These are phyloP conservation scores for Serripes groenlandicus DNA, from an alignment of 2,888 invertebrate genomes.

Conservation along the genomic window DNA sequence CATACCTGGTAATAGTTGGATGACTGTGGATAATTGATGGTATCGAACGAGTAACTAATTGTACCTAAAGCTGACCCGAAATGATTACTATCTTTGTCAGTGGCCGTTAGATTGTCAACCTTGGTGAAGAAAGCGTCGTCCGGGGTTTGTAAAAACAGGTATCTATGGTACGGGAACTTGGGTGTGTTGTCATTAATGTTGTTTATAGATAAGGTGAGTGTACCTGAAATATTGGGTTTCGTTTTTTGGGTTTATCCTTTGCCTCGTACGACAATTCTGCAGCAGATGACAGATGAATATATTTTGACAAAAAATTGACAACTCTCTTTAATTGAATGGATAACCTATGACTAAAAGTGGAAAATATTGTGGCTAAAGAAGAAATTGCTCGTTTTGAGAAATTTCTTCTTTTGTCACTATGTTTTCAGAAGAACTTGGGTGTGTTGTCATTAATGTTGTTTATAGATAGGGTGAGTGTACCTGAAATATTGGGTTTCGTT, in stretches of 20 bases:
- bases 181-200: constrained; percentile 54
- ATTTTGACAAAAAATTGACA: too few species aligned
- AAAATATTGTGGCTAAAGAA: too few species aligned
- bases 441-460: constrained; percentile 49
- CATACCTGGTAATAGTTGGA: constrained; percentile 39
- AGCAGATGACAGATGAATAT: too few species aligned
- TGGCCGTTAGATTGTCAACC: constrained; percentile 43
- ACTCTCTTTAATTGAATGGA: too few species aligned
- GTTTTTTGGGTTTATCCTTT: too few species aligned
- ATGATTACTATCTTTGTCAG: constrained; percentile 41
- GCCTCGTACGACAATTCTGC: too few species aligned
- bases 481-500: too few species aligned
- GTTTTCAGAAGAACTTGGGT: not conserved
- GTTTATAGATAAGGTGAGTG: constrained; percentile 36
- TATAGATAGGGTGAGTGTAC: constrained; percentile 27
- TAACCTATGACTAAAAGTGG: too few species aligned
- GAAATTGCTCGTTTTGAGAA: not conserved
- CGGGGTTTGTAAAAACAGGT: constrained; percentile 41
- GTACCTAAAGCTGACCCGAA: constrained; percentile 33
- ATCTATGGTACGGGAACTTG: constrained; percentile 44
- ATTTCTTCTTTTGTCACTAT: not conserved
- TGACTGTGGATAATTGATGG: not conserved
- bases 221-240: too few species aligned
- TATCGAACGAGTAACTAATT: constrained; percentile 37
- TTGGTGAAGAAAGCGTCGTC: constrained; percentile 38